These are phyloP conservation scores for Nannoperca australis DNA, from an alignment of 2,797 vertebrate genomes.

Conservation along the genomic window DNA sequence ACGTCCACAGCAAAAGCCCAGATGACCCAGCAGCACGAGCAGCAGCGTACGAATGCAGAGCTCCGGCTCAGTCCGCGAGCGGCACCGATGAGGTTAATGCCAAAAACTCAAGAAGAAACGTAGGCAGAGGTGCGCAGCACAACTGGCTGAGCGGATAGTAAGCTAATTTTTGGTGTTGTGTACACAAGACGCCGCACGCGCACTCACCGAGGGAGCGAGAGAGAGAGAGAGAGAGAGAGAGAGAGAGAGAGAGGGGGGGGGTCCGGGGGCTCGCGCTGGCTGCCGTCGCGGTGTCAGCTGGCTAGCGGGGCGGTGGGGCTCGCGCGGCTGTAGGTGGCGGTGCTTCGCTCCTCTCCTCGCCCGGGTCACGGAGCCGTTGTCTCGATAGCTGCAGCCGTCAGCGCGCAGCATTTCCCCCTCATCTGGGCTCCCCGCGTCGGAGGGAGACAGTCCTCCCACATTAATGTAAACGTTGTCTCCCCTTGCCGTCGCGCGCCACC, in stretches of 20 bases:
- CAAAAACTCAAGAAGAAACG: constrained; percentile 69
- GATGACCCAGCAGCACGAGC: constrained; percentile 69
- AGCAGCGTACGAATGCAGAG: constrained; percentile 49
- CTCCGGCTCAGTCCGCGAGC: constrained; percentile 53
- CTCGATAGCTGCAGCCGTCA: constrained; percentile 82
- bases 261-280: constrained; percentile 70
- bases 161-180: constrained; percentile 68
- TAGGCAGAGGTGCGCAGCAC: constrained; percentile 78
- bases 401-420: constrained; percentile 85
- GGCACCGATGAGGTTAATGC: constrained; percentile 77
- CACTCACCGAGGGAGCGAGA: constrained; percentile 80
- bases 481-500: constrained; percentile 62
- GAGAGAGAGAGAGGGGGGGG: too few species aligned
- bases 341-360: constrained; percentile 70
- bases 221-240: constrained; percentile 56
- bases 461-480: constrained; percentile 59
- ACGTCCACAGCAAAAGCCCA: constrained; percentile 67
- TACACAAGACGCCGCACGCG: constrained; percentile 73
- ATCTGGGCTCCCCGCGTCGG: constrained; percentile 71
- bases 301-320: constrained; percentile 63
- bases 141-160: constrained; percentile 75
- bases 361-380: constrained; percentile 86
- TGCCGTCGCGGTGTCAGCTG: constrained; percentile 73
- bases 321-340: constrained; percentile 57
- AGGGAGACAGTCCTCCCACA: constrained; percentile 70